phyloP scores from a whole-genome alignment of 2,797 vertebrate species.

The Tauraco hartlaubi region DNA sequence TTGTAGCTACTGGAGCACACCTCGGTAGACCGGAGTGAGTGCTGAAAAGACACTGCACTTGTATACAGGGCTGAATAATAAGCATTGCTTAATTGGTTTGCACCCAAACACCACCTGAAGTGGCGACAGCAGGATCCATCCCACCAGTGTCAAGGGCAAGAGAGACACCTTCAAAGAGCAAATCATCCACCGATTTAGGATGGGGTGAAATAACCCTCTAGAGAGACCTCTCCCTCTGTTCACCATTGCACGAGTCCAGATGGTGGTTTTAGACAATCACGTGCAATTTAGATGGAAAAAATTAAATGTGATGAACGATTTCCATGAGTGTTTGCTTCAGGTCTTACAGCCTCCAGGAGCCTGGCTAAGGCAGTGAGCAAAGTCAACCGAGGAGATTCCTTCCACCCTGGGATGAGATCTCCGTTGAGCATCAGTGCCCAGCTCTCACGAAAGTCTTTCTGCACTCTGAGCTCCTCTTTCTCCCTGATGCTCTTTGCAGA shows the following conservation, averaged over 20 bases:
- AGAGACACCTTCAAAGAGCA: too few relatives aligned
- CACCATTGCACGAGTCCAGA: neutral
- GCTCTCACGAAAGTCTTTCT: neutral
- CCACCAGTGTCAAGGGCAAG: neutral
- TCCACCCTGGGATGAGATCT: neutral
- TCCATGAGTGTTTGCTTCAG: neutral
- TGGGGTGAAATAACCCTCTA: neutral
- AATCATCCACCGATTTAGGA: neutral
- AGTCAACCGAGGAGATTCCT: neutral
- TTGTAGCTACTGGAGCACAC: neutral
- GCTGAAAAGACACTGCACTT: neutral
- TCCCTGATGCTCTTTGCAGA: neutral
- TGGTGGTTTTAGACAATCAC: neutral
- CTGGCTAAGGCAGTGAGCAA: neutral
- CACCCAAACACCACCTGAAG: rapidly evolving
- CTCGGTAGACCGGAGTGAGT: neutral
- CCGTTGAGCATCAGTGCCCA: rapidly evolving
- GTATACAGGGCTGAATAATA: neutral
- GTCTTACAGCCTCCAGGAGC: neutral
- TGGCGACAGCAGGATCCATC: neutral
- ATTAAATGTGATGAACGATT: neutral
- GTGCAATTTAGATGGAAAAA: neutral
- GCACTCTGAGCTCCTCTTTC: neutral
- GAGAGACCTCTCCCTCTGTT: neutral
- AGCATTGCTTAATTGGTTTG: neutral